Evolutionary conservation across 1,140 invertebrate species (phyloP).

Genomic region (Pentalonia nigronervosa): DNA sequence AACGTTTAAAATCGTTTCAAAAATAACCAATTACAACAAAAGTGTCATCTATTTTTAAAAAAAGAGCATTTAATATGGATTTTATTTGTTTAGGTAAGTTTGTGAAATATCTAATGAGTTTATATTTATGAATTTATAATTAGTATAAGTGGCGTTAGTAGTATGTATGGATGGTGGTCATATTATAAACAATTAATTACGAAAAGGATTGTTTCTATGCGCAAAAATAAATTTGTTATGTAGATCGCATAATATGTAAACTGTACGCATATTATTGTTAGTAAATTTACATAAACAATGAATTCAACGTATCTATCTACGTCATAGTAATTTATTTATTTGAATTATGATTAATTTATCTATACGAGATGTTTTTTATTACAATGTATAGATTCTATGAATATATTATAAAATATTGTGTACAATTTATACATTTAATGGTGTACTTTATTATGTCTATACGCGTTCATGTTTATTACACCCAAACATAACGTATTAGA

Average conservation of each 20-base stretch:
- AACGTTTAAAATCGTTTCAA: not conserved
- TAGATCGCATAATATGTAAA: not conserved
- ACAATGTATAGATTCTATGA: not conserved
- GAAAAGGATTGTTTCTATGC: not conserved
- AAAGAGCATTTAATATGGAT: not conserved
- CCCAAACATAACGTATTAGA: not conserved
- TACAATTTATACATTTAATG: not conserved
- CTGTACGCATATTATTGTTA: not conserved
- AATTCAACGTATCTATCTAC: not conserved
- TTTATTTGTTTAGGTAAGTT: not conserved
- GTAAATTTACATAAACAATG: not conserved
- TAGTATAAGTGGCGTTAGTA: not conserved
- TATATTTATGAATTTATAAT: too few relatives aligned
- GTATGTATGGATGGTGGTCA: not conserved
- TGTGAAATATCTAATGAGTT: not conserved
- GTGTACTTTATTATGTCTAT: too few relatives aligned
- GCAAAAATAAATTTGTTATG: not conserved
- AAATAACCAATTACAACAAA: not conserved
- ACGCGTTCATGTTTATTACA: not conserved
- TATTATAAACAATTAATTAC: not conserved
- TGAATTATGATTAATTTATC: not conserved
- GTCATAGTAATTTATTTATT: not conserved
- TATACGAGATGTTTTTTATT: not conserved
- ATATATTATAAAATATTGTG: not conserved
- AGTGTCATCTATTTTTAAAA: not conserved